Evolutionary conservation across 2,797 vertebrate species (phyloP), one percentile per base, ranked within the genome.

Genomic region (Peromyscus attwateri): DNA sequence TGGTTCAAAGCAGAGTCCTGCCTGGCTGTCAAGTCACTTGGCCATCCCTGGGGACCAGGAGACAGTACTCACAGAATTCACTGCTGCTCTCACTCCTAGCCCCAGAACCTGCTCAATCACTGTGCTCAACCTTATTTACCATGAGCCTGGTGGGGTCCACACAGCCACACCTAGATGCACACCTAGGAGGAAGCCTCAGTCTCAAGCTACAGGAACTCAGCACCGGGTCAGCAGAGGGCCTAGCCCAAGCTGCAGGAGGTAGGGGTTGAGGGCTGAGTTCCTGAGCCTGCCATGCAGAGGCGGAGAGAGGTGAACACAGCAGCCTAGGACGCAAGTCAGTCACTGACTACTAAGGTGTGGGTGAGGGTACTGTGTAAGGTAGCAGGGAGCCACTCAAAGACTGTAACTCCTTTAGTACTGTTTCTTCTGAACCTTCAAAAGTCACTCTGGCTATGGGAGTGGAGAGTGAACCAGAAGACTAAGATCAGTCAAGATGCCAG

Each of bases 1-100:
- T 62, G 66, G 81, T 76, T 92, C 91, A 92, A 55, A 88, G 55
- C 52, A 66, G 6, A 73, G 64, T 46, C 49, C 70, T 83, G 75
- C 73, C 64, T 70, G 82, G 75, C 87, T 93, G 52, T 70, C 49
- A 17, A 52, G 55, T 95, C 57, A n/a, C 43, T 34, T 0, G 9
- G 57, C 29, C 43, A 79, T 27, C 27, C 46, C 31, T 4, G 2
- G 91, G 77, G n/a, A 62, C 77, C 16, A 40, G 77, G 70, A 75
- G 55, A 77, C 4, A 19, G 6, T 0, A 7, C 43, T 71, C 68
- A 27, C 46, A 95, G 62, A 66, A 52, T 17, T 31, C 9, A 11
- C 60, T 82, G 73, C 27, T 83, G 95, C 76, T 73, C 34, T 27
- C 34, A 31, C 13, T 1, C 1, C 6, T 19, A 46, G n/a, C 62